A percentile compares a stretch with the other conserved stretches of the same genome.
Evolutionary conservation across 1,140 invertebrate species (phyloP).

Genomic region (Atta texana): DNA sequence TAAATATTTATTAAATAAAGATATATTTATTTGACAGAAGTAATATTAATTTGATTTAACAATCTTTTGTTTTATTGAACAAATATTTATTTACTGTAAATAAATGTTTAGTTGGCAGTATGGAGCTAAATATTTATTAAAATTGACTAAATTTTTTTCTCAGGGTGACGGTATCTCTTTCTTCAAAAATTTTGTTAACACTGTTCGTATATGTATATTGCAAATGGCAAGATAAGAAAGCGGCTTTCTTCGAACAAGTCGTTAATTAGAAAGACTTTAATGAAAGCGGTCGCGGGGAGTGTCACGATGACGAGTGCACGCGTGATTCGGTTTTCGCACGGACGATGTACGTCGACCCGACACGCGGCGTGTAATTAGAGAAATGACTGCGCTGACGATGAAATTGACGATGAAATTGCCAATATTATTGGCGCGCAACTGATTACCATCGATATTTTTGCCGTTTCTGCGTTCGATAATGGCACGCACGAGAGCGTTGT

Average conservation of each 20-base stretch:
- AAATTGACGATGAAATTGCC: constrained; percentile 31
- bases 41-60: too few species aligned
- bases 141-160: too few species aligned
- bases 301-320: not conserved
- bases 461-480: constrained; percentile 15
- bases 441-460: constrained; percentile 18
- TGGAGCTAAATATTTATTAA: too few species aligned
- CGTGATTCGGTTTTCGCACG: not conserved
- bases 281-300: not conserved
- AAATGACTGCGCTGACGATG: not conserved
- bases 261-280: constrained; percentile 39
- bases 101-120: too few species aligned
- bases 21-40: too few species aligned
- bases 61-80: too few species aligned
- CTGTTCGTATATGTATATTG: too few species aligned
- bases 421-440: not conserved
- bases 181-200: too few species aligned
- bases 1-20: too few species aligned
- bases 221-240: not conserved
- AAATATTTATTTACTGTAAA: too few species aligned
- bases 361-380: constrained; percentile 11
- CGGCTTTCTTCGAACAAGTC: not conserved
- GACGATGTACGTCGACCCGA: not conserved
- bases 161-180: too few species aligned
- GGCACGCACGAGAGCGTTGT: not conserved